Evolutionary conservation across 2,888 invertebrate species (phyloP).

Genomic region (Anorthoa munda): DNA sequence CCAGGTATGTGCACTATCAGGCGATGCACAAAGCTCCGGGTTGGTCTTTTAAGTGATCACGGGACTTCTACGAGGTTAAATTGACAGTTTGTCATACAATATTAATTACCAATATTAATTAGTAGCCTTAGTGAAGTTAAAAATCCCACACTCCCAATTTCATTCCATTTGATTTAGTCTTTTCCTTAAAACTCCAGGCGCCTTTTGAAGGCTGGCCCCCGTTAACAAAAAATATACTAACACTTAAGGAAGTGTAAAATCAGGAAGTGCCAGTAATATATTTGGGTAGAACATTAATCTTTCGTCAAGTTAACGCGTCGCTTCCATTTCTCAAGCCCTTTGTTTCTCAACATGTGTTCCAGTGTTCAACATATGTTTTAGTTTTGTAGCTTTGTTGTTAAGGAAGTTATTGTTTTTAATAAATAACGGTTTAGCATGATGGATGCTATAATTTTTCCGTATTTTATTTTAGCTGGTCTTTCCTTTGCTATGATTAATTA

Average conservation of each 20-base stretch:
- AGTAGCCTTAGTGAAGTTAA: too few relatives aligned
- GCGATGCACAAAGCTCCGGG: too few relatives aligned
- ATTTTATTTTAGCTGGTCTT: not conserved
- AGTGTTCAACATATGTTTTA: conserved; percentile 46
- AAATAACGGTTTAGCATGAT: not conserved
- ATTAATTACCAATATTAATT: too few relatives aligned
- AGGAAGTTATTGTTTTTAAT: conserved; percentile 37
- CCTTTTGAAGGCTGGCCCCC: too few relatives aligned
- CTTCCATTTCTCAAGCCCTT: conserved; percentile 38
- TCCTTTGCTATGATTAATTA: not conserved
- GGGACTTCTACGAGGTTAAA: too few relatives aligned
- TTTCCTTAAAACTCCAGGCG: too few relatives aligned
- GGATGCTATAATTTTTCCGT: not conserved
- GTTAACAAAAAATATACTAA: not conserved
- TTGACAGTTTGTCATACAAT: too few relatives aligned
- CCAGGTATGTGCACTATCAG: too few relatives aligned
- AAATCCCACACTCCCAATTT: too few relatives aligned
- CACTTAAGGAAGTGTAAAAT: conserved; percentile 61
- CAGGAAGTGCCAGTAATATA: conserved; percentile 63
- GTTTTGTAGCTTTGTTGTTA: conserved; percentile 22
- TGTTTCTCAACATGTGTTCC: conserved; percentile 57
- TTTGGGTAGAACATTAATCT: conserved; percentile 66
- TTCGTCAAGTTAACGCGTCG: conserved; percentile 58
- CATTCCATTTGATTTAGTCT: too few relatives aligned
- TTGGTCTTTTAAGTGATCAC: too few relatives aligned